Evolutionary conservation across 2,113 vertebrate genomes (phyloP).

Genomic region (Tiliqua scincoides): DNA sequence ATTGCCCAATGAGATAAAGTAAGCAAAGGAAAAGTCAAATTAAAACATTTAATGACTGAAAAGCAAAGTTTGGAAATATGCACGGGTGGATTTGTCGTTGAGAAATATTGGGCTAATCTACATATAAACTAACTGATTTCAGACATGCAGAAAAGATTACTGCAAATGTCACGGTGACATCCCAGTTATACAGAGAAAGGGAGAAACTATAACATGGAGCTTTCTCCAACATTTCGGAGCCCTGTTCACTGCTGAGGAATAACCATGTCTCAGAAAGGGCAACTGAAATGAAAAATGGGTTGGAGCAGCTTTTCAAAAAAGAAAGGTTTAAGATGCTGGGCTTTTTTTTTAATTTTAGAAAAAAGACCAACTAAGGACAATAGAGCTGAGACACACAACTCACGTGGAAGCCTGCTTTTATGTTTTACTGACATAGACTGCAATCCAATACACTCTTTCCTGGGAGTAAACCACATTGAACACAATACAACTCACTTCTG

Average conservation of each 20-base stretch:
- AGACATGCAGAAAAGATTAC: conserved; percentile 12
- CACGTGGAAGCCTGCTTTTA: background rate
- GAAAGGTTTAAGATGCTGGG: background rate
- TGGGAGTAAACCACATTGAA: no score
- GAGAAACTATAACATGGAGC: background rate
- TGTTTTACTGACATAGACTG: background rate
- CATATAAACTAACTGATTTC: conserved; percentile 32
- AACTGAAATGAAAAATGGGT: background rate
- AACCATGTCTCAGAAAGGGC: background rate
- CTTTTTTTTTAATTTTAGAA: background rate
- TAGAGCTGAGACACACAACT: background rate
- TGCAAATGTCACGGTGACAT: conserved; percentile 25
- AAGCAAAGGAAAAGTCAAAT: conserved; percentile 69
- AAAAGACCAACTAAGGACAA: background rate
- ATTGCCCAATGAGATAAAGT: conserved; percentile 72
- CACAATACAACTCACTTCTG: no score
- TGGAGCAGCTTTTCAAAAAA: no score
- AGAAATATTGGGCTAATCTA: conserved; percentile 49
- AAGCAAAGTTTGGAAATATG: conserved; percentile 49
- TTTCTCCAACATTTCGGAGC: background rate
- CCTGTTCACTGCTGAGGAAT: background rate
- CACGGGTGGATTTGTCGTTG: conserved; percentile 47
- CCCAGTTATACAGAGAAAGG: conserved; percentile 23
- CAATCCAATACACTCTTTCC: background rate
- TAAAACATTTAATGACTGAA: conserved; percentile 60